Base-by-base conservation (phyloP, 2,888 invertebrate species). In the Cheilosia grossa region DNA sequence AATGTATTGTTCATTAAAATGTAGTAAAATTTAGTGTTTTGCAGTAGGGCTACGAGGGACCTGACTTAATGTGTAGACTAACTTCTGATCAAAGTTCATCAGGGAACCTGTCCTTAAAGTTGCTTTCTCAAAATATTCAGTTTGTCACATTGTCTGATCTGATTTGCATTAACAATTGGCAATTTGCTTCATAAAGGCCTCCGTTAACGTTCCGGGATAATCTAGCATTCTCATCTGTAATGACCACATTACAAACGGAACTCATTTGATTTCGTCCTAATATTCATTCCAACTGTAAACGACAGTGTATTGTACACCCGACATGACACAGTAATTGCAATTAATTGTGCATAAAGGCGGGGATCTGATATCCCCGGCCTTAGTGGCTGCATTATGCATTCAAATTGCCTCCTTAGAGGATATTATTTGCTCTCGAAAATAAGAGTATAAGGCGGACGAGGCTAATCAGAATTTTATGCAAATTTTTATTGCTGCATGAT, bases 401-500 rank as follows among this genome's bases (percentile, higher is more conserved):
- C 79, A 79, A 79, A 83, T 83, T 79, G 74, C 69, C 79, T 83
- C 79, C 73, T 83, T 83, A 74, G 64, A 80, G 70, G 70, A 79
- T 75, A 66, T 61, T 66, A 69, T 66, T 82, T 73, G 27, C 54
- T 27, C 15, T 37, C 33, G 13, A 19, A 30, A 21, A 5, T 6
- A 17, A n/a, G 19, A 44, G 27, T 67, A 49, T 5, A 30, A 49
- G 30, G 53, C 33, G 30, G 44, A 44, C 44, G 44, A 51, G 37
- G 75, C 61, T 85, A 81, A 81, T 85, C 75, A 81, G 61, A 64
- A 72, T 81, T 85, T 85, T 81, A 81, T 85, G 81, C 67, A 85
- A 85, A 85, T 85, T 85, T 85, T 85, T 85, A 85, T 81, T 85
- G 81, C 81, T 81, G 85, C 85, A 85, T 85, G 85, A 75, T 85